Conservation (phyloP, 2,113 vertebrate species). For the Perca schrenkii region DNA sequence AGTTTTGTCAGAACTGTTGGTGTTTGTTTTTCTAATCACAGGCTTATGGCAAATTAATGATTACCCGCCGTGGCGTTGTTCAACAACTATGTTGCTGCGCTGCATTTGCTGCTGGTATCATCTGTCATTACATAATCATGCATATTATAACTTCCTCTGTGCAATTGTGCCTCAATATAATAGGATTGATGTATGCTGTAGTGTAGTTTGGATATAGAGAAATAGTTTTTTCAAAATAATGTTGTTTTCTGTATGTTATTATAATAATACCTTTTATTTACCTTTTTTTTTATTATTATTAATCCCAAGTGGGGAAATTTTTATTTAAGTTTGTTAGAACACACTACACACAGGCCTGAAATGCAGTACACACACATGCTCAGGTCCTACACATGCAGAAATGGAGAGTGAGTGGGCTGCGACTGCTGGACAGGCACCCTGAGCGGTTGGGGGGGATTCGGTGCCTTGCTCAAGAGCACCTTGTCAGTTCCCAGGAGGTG, state of each 20-base stretch:
- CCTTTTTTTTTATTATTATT: no score
- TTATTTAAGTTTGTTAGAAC: no score
- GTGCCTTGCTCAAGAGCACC: no score
- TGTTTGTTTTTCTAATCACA: not conserved
- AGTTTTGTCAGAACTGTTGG: not conserved
- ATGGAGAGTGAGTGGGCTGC: no score
- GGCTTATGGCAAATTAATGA: slow-evolving; percentile 25
- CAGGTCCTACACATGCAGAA: no score
- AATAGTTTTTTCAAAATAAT: not conserved
- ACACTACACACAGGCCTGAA: no score
- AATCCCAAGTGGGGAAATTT: no score
- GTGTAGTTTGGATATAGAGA: not conserved
- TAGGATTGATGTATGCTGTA: not conserved
- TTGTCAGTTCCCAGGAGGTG: no score
- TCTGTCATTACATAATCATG: not conserved
- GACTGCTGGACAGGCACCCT: no score
- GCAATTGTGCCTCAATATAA: not conserved
- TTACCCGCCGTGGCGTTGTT: slow-evolving; percentile 10
- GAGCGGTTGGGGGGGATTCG: no score
- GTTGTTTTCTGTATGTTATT: not conserved
- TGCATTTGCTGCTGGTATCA: not conserved
- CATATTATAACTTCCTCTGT: not conserved
- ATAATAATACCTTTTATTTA: no score
- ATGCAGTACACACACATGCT: no score
- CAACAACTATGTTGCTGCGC: slow-evolving; percentile 31